These are phyloP conservation scores for Campoplex nolae DNA, from an alignment of 2,888 invertebrate species.

Conservation along the genomic window DNA sequence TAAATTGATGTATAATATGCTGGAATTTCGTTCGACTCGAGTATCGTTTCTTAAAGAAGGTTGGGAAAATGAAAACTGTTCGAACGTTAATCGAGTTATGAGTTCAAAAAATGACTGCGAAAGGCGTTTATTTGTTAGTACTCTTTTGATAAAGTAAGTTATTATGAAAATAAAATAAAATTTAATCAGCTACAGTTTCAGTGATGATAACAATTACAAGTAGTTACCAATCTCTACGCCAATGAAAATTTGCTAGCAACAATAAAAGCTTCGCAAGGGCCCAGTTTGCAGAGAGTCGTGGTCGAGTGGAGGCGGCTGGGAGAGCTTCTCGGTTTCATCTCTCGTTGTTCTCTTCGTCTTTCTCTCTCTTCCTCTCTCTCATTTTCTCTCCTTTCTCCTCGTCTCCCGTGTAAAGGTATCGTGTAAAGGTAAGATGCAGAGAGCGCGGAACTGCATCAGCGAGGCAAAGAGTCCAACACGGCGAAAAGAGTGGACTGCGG, in stretches of 20 bases:
- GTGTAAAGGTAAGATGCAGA: conserved; percentile 3
- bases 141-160: background rate
- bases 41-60: too few species aligned
- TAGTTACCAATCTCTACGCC: conserved; percentile 75
- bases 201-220: background rate
- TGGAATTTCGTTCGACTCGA: background rate
- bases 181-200: background rate
- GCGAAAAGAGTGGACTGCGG: conserved; percentile 73
- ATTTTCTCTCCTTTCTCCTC: background rate
- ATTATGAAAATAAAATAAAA: too few species aligned
- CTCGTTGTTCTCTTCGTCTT: conserved; percentile 4
- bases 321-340: conserved; percentile 76
- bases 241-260: conserved; percentile 79
- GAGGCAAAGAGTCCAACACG: conserved; percentile 73
- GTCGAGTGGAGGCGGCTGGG: conserved; percentile 80
- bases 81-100: too few species aligned
- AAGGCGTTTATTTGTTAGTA: background rate
- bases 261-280: conserved; percentile 79
- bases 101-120: too few species aligned
- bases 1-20: background rate
- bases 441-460: conserved; percentile 71
- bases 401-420: background rate
- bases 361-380: conserved; percentile 9
- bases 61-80: too few species aligned
- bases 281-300: conserved; percentile 74